Evolutionary conservation across 2,797 vertebrate species (phyloP).

Genomic region (Gadopsis marmoratus): DNA sequence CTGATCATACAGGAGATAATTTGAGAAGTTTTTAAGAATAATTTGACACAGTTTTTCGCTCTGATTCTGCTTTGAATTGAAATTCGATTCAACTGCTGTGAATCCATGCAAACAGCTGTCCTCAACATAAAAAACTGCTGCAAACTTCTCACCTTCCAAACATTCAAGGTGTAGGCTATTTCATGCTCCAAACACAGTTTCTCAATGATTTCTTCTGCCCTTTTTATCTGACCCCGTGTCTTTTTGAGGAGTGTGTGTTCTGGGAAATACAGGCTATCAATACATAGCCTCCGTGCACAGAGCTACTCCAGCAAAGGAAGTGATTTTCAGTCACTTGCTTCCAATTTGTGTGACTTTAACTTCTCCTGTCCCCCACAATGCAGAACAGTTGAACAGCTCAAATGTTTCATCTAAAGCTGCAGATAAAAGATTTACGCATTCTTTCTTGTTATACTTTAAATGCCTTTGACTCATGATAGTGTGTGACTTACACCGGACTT

Average conservation of each 20-base stretch:
- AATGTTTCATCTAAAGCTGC: background rate
- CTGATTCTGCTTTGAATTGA: background rate
- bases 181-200: background rate
- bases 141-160: background rate
- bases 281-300: background rate
- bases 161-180: background rate
- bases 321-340: slow-evolving; percentile 5
- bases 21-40: background rate
- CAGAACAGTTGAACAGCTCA: slow-evolving; percentile 9
- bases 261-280: background rate
- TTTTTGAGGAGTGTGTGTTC: background rate
- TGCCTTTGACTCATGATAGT: slow-evolving; percentile 2
- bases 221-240: background rate
- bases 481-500: background rate
- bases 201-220: background rate
- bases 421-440: background rate
- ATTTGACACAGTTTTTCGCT: background rate
- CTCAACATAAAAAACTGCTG: background rate
- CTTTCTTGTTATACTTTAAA: background rate
- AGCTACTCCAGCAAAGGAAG: background rate
- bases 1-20: background rate
- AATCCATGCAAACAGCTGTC: background rate
- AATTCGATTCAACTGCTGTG: background rate
- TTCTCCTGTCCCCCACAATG: background rate
- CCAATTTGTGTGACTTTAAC: background rate